Base-by-base conservation (phyloP, 2,888 invertebrate genomes). In the Hanleya hanleyi region DNA sequence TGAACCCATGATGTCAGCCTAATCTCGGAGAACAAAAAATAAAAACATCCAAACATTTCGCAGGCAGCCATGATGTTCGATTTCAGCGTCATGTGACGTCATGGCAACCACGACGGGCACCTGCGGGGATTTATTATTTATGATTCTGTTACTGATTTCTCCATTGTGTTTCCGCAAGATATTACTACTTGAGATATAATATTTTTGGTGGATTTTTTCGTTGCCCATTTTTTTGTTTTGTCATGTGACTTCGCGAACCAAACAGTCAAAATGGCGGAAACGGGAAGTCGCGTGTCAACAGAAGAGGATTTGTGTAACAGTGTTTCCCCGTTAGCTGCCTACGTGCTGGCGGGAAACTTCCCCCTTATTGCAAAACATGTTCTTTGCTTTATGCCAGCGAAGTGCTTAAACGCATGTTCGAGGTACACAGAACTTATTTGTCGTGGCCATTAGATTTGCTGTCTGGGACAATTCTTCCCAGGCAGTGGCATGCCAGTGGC, bases 181-280 rank as follows among this genome's bases (percentile, higher is more conserved):
- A 12, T 41, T 41, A 41, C 9, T 18, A 41, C 9, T 41, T 41
- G 9, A 18, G 18, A 9, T 9, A 41, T 12, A 18, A 41, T 12
- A 41, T 12, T 41, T 9, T 9, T 9, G 9, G 9, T 41, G 9
- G 9, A 12, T 41, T 12, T 41, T 18, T 12, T 41, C 41, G 41
- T 41, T 41, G 18, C 41, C 9, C 9, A 12, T 12, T 12, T 41
- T 41, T 41, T 41, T 41, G 9, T 41, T 41, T 41, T 41, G 26
- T 57, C 57, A 57, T 29, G 32, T 57, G 57, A 57, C 26, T n/a
- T n/a, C n/a, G n/a, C n/a, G n/a, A n/a, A n/a, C 29, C 15, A 57
- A 57, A 57, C 57, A 57, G 32, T 29, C 57, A 57, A 57, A 57
- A 57, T 57, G 57, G 57, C 57, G 57, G 57, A 57, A 2, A 26